Percentiles rank a stretch among this genome's conserved stretches.
These are phyloP conservation scores for Nebria salina DNA, from an alignment of 2,888 invertebrate species.

Conservation along the genomic window DNA sequence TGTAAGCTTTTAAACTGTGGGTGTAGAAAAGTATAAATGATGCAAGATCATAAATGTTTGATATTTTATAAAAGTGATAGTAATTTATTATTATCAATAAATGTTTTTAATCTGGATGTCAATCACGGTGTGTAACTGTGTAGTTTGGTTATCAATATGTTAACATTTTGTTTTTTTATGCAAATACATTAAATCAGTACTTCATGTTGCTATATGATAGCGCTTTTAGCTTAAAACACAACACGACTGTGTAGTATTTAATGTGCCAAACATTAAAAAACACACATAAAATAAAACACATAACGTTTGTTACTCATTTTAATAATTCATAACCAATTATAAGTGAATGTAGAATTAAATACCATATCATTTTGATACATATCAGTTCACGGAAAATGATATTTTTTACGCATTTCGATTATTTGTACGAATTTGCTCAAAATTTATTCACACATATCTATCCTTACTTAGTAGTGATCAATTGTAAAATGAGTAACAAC, in stretches of 20 bases:
- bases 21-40: not conserved
- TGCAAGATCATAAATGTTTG: not conserved
- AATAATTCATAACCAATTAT: conserved; percentile 18
- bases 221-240: conserved; percentile 62
- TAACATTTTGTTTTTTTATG: not conserved
- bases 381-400: not conserved
- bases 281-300: conserved; percentile 3
- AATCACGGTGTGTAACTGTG: conserved; percentile 36
- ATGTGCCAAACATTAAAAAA: conserved; percentile 21
- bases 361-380: conserved; percentile 14
- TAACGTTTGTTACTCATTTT: conserved; percentile 43
- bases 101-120: conserved; percentile 41
- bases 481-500: conserved; percentile 56
- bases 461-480: conserved; percentile 38
- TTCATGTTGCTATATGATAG: conserved; percentile 56
- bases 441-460: conserved; percentile 41
- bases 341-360: not conserved
- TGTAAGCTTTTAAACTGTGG: not conserved
- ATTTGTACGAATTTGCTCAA: conserved; percentile 38
- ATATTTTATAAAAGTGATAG: not conserved
- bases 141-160: conserved; percentile 16
- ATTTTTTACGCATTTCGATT: not conserved
- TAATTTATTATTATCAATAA: not conserved
- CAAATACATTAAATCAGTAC: conserved; percentile 15
- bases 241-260: conserved; percentile 58